These are phyloP conservation scores for Enteromius radiatus DNA, from an alignment of 2,797 vertebrate genomes.

Conservation along the genomic window DNA sequence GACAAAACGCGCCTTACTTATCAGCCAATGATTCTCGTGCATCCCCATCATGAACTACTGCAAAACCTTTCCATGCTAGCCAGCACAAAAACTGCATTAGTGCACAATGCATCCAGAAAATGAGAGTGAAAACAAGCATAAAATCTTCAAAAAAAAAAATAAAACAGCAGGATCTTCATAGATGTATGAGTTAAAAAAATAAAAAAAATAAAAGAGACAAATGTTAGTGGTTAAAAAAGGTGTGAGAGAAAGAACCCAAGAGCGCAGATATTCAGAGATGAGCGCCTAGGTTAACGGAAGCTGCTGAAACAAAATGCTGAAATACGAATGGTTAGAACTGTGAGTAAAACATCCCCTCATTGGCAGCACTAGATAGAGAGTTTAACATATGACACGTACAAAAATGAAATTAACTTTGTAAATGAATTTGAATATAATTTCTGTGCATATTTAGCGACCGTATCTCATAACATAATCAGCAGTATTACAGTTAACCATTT, in stretches of 20 bases:
- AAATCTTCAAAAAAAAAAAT: neutral
- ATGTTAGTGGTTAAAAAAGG: conserved; percentile 32
- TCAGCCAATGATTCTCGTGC: no score
- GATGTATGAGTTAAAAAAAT: conserved; percentile 16
- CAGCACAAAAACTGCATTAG: conserved; percentile 57
- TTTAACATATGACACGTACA: conserved; percentile 47
- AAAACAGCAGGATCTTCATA: conserved; percentile 9
- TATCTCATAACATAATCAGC: neutral
- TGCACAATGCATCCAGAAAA: conserved; percentile 42
- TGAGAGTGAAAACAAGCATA: conserved; percentile 7
- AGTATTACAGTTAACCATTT: neutral
- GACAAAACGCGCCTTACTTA: no score
- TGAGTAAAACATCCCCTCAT: conserved; percentile 53
- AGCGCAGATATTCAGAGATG: conserved; percentile 33
- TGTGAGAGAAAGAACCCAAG: conserved; percentile 51
- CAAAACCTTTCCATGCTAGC: neutral
- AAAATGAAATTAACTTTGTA: neutral
- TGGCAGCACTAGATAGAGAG: conserved; percentile 70
- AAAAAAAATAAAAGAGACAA: conserved; percentile 6
- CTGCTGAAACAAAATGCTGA: conserved; percentile 38
- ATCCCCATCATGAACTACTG: neutral
- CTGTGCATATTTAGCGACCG: neutral
- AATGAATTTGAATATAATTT: neutral
- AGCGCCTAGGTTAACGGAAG: conserved; percentile 56
- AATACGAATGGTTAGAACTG: conserved; percentile 58